phyloP scores from a whole-genome alignment of 2,113 vertebrate species.

The Myotis yumanensis region DNA sequence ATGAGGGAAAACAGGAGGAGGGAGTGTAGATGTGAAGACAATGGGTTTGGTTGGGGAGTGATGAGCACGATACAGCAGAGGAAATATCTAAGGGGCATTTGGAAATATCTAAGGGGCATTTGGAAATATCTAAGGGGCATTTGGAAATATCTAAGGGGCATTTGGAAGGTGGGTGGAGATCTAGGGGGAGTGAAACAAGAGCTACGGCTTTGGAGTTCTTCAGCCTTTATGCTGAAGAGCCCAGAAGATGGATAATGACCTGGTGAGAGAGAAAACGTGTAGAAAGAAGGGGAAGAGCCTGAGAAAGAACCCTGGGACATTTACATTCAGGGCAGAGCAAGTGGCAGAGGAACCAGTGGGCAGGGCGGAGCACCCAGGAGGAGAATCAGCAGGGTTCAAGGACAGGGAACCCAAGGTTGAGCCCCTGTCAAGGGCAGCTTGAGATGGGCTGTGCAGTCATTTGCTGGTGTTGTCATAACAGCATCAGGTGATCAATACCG shows the following conservation, averaged over 20 bases:
- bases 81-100: not conserved
- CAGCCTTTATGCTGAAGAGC: not conserved
- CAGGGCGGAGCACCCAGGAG: not conserved
- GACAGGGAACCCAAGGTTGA: not conserved
- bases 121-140: not conserved
- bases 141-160: too few relatives aligned
- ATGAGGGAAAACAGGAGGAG: not conserved
- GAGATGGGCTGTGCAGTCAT: fast-evolving
- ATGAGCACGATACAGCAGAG: too few relatives aligned
- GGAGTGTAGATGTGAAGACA: not conserved
- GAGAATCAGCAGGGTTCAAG: not conserved
- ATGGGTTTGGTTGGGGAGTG: not conserved
- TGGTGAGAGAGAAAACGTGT: not conserved
- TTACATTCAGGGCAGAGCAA: not conserved
- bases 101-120: not conserved
- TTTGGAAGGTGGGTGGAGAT: not conserved
- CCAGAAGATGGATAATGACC: too few relatives aligned
- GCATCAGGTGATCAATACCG: not conserved
- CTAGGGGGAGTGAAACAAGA: not conserved
- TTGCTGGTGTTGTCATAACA: not conserved
- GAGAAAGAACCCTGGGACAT: not conserved
- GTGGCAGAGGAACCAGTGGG: not conserved
- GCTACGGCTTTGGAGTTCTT: not conserved
- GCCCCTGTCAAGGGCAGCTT: not conserved
- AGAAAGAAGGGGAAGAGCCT: not conserved